These are phyloP conservation scores for Pogonognathellus flavescens DNA, from an alignment of 1,140 invertebrate genomes.

Conservation along the genomic window DNA sequence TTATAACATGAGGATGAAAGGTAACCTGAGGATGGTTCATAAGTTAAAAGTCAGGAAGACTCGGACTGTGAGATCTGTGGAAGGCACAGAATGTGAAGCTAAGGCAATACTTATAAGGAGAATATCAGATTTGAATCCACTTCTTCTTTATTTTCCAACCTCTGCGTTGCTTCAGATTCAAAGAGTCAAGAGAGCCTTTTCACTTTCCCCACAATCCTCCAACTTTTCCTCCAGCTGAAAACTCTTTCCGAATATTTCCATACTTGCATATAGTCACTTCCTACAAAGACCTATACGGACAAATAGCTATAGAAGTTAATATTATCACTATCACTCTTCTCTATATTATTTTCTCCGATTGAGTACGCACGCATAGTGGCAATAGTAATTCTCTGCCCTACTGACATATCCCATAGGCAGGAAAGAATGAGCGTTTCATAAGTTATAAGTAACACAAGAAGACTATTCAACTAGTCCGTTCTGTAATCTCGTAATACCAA, in stretches of 20 bases:
- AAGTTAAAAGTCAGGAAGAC: neutral
- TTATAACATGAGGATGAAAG: neutral
- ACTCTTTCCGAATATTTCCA: conserved; percentile 5
- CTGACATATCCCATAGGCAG: neutral
- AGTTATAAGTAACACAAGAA: no score
- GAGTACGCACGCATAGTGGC: neutral
- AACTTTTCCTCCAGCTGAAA: neutral
- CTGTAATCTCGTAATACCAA: no score
- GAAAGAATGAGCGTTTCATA: no score
- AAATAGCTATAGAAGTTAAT: neutral
- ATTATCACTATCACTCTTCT: neutral
- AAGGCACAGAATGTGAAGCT: neutral
- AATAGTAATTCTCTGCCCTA: neutral
- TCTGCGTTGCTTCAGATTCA: neutral
- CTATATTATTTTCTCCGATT: neutral
- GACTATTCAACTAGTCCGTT: no score
- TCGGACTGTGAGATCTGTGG: neutral
- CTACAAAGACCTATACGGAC: neutral
- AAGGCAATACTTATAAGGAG: neutral
- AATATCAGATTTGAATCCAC: neutral
- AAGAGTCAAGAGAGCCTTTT: conserved; percentile 28
- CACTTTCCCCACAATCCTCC: neutral
- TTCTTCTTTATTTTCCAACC: conserved; percentile 10
- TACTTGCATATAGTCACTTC: neutral
- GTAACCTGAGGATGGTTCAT: neutral